Base-by-base conservation (phyloP, 2,113 vertebrate genomes). In the Atherinomorus stipes region DNA sequence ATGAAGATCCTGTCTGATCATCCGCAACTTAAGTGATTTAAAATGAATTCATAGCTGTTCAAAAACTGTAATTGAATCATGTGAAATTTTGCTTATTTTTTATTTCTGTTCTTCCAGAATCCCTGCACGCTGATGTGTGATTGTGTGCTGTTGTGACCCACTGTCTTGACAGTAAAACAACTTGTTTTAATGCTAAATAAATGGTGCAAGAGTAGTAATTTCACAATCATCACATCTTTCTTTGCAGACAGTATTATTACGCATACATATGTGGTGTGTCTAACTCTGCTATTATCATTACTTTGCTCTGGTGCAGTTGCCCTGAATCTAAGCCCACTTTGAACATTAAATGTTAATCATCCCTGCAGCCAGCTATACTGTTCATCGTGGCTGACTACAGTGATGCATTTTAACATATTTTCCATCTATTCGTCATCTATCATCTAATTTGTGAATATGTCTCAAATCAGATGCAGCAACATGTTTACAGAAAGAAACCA, bases 261-360 rank as follows among this genome's bases (percentile, higher is more conserved):
- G 91, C 86, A 90, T 92, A 91, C 85, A 92, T 87, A 90, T 92
- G 88, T 87, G 80, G 68, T 80, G 82, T 80, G 73, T 67, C 71
- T 85, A 76, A 59, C 76, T 75, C 80, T 82, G 67, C 82, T 81
- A 90, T 93, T 91, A 90, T 92, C 88, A 87, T 90, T 88, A 90
- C 83, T 91, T 87, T 91, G 91, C 79, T 86, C 81, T 75, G 77
- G 77, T 84, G 76, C 75, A 72, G 21, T 90, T 88, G 71, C 71
- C 72, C 85, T 80, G 67, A 90, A 89, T 85, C 80, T 88, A 90
- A 93, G 74, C 84, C 83, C 88, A 85, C 74, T 75, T 90, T 92
- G 92, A 89, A 79, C 89, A 89, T 89, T 88, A 83, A 76, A 92
- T 88, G 85, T 92, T 84, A 93, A 94, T 93, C 83, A 90, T 60